Evolutionary conservation across 2,888 invertebrate species (phyloP).

Genomic region (Polietes domitor): DNA sequence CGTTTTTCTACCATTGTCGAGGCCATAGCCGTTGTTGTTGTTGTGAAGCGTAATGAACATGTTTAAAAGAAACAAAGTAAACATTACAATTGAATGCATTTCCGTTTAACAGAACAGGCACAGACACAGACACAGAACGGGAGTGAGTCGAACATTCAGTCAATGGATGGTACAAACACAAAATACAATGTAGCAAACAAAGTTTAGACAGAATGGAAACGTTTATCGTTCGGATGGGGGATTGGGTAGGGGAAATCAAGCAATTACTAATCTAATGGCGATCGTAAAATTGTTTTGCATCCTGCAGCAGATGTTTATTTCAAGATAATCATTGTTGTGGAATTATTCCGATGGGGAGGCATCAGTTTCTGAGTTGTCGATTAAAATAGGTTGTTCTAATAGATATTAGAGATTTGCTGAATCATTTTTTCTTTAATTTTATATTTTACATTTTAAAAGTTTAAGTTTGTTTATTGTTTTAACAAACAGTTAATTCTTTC

Average conservation of each 20-base stretch:
- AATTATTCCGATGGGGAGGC: no score
- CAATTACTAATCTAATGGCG: conserved; percentile 6
- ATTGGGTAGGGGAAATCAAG: neutral
- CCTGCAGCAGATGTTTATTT: conserved; percentile 18
- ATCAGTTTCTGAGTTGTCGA: no score
- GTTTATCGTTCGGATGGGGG: neutral
- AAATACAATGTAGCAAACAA: neutral
- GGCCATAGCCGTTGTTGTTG: conserved; percentile 9
- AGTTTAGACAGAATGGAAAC: neutral
- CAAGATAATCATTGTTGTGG: neutral
- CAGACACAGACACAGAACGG: neutral
- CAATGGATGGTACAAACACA: neutral
- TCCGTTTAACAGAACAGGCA: conserved; percentile 31
- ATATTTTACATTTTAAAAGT: no score
- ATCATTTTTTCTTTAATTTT: no score
- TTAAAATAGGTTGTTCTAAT: no score
- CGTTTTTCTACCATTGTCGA: conserved; percentile 24
- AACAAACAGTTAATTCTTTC: no score
- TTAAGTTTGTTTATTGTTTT: no score
- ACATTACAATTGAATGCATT: conserved; percentile 60
- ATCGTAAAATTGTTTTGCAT: conserved; percentile 1
- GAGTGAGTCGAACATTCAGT: neutral
- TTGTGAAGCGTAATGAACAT: conserved; percentile 45
- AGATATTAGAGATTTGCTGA: no score
- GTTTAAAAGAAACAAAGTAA: conserved; percentile 45